Base-by-base conservation (phyloP, 2,113 vertebrate species). In the Stegastes partitus region DNA sequence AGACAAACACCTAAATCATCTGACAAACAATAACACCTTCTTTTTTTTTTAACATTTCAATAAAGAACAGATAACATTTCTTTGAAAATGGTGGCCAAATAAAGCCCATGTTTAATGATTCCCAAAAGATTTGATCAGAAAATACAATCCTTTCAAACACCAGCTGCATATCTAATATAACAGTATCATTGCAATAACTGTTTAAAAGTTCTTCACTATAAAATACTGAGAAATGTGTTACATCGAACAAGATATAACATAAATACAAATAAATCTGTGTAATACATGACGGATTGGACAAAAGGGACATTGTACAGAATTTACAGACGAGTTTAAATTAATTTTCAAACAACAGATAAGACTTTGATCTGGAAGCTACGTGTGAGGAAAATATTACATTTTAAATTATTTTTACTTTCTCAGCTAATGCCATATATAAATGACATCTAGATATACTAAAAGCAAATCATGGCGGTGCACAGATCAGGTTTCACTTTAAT, bases 141-240 rank as follows among this genome's bases (percentile, higher is more conserved):
- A 93, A 93, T 91, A 92, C 92, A 92, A 91, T 92, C 82, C 87
- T 90, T 78, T 87, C 86, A 91, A 89, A 91, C 78, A 74, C 81
- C 83, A 81, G 80, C 72, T 79, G 82, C 76, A 53, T 87, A 82
- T 83, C 74, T 70, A 77, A 66, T 82, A 83, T 65, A 80, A 82
- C 79, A 89, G 70, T 78, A 85, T 85, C 70, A 74, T 79, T 55
- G 88, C 71, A 87, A 85, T 77, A 83, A 86, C 64, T 67, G 77
- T 50, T 79, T 73, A 78, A 87, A 92, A 78, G 71, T 81, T 81
- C 42, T 70, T 73, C 74, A 85, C 84, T 91, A 87, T 87, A 92
- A 93, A 94, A 95, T 94, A 94, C 93, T 94, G 92, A 92, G 82
- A 90, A 73, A 62, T 85, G 86, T 85, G 91, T 92, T 90, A 90